Conservation (phyloP, 2,113 vertebrate genomes). For the Cromileptes altivelis region DNA sequence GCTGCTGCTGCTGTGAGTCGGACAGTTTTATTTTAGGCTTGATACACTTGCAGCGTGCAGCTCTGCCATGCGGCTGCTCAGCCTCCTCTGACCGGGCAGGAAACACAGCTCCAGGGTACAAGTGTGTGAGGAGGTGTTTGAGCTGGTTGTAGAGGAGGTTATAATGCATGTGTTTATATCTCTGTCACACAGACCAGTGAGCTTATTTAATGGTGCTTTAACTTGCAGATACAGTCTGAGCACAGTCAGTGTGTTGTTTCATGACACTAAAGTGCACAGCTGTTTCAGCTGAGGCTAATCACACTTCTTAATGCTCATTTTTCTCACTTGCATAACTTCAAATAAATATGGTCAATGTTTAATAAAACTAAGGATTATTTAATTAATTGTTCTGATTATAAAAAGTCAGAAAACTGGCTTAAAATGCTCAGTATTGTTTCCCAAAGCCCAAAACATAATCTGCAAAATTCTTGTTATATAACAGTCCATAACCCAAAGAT, state of each 20-base stretch:
- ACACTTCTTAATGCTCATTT: background rate
- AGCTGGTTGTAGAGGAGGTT: background rate
- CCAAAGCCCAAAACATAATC: background rate
- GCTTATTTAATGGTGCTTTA: background rate
- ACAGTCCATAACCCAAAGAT: background rate
- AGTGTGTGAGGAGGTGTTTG: background rate
- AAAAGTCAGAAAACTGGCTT: background rate
- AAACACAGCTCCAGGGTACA: background rate
- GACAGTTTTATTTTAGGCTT: constrained; percentile 4
- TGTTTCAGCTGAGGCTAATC: background rate
- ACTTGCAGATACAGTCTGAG: background rate
- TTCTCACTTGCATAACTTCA: background rate
- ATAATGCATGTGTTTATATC: background rate
- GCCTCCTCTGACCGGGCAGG: background rate
- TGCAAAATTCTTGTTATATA: background rate
- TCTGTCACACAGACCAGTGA: background rate
- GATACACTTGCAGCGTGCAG: constrained; percentile 20
- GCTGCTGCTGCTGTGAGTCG: background rate
- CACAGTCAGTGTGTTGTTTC: background rate
- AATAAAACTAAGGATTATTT: background rate
- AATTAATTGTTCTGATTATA: background rate
- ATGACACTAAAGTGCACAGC: background rate
- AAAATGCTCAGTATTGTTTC: background rate
- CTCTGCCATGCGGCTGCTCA: constrained; percentile 55
- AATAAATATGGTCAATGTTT: background rate